Evolutionary conservation across 64 coral and sea anemone genomes (phyloP).

Genomic region (Orbicella faveolata): DNA sequence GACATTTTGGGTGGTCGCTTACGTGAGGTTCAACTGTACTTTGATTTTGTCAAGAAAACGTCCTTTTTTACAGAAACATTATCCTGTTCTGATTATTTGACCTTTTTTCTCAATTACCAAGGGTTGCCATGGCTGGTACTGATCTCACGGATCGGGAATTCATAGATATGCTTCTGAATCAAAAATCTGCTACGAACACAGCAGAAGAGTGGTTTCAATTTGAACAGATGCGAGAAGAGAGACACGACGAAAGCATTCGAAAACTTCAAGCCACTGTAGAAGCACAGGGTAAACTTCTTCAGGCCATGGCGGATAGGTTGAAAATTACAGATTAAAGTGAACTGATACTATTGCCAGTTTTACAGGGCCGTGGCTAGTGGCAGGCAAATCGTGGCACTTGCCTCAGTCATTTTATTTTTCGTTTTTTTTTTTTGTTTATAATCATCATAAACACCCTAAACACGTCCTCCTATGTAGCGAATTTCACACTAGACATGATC

Average conservation of each 20-base stretch:
- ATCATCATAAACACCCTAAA: too few species aligned
- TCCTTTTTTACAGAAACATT: too few species aligned
- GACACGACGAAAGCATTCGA: neutral
- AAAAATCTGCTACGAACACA: neutral
- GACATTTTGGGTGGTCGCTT: too few species aligned
- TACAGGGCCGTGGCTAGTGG: neutral
- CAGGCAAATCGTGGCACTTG: too few species aligned
- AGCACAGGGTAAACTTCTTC: conserved; percentile 16
- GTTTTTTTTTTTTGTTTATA: too few species aligned
- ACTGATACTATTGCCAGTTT: neutral
- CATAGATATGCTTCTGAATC: neutral
- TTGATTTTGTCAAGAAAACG: too few species aligned
- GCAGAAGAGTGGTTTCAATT: neutral
- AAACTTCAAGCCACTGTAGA: conserved; percentile 24
- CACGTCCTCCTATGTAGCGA: too few species aligned
- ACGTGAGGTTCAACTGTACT: too few species aligned
- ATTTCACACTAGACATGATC: too few species aligned
- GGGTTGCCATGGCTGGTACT: neutral
- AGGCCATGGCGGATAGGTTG: conserved; percentile 27
- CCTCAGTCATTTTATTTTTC: too few species aligned
- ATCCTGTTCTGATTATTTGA: neutral
- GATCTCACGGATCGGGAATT: neutral
- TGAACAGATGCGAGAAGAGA: neutral
- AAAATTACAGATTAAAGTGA: conserved; percentile 5
- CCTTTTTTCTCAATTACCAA: neutral